A percentile compares a stretch with the other conserved stretches of the same genome.
phyloP scores from a whole-genome alignment of 2,797 vertebrate genomes.

The Pipistrellus nathusii region DNA sequence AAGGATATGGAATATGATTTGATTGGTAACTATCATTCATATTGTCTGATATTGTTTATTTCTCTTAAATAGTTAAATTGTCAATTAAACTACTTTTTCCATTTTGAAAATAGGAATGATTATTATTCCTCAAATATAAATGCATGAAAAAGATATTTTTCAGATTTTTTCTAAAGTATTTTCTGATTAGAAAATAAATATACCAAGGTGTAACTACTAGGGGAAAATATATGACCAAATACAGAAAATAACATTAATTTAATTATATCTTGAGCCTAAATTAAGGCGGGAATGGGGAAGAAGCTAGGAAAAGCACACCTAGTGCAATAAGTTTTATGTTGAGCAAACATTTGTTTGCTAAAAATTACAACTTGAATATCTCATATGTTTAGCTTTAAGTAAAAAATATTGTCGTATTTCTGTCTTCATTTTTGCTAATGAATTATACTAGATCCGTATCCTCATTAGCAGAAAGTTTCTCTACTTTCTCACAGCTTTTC shows the following conservation, averaged over 20 bases:
- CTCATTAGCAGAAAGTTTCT: background rate
- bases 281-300: rapidly evolving
- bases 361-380: background rate
- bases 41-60: background rate
- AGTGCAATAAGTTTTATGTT: background rate
- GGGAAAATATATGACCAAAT: background rate
- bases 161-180: background rate
- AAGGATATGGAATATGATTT: background rate
- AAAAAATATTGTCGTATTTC: background rate
- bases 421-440: background rate
- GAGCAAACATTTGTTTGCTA: background rate
- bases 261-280: background rate
- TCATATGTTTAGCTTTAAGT: background rate
- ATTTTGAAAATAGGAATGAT: background rate
- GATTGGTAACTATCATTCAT: background rate
- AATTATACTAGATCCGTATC: background rate
- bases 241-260: background rate
- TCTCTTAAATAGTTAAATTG: background rate
- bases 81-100: background rate
- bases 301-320: background rate
- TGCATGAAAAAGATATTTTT: background rate
- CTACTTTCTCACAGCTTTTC: background rate
- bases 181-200: conserved; percentile 17
- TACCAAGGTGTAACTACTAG: background rate
- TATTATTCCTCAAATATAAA: background rate